These are phyloP conservation scores for Tricholaema leucomelas DNA, from an alignment of 2,113 vertebrate genomes.

Conservation along the genomic window DNA sequence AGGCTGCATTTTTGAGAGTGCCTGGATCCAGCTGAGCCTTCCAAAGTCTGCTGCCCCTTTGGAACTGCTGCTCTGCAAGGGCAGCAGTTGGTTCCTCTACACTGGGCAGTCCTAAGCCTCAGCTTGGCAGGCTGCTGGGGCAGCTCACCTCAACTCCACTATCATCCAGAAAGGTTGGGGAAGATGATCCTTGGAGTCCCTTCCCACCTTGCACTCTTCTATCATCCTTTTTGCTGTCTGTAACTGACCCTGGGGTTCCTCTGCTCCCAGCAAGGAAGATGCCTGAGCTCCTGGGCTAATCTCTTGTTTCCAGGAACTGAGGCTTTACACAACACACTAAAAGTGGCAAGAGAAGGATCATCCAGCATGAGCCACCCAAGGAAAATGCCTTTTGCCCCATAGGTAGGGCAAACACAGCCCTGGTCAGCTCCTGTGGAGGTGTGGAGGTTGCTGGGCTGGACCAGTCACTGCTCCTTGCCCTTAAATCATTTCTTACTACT, in stretches of 20 bases:
- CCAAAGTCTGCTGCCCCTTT: conserved; percentile 6
- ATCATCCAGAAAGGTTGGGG: too few relatives aligned
- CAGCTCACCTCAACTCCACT: too few relatives aligned
- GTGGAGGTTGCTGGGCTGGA: rapidly evolving
- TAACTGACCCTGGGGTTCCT: neutral
- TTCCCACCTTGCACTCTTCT: too few relatives aligned
- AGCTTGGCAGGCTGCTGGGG: too few relatives aligned
- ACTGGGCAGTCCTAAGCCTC: too few relatives aligned
- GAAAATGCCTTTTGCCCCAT: neutral
- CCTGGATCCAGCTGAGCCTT: neutral
- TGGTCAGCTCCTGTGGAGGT: neutral
- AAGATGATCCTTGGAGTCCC: too few relatives aligned
- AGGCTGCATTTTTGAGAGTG: neutral
- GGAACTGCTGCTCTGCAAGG: neutral
- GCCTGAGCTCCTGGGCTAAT: neutral
- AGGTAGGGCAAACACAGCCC: neutral
- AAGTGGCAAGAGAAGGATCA: neutral
- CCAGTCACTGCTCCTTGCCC: neutral
- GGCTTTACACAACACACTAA: neutral
- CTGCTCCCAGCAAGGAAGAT: neutral
- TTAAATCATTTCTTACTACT: neutral
- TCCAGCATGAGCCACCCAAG: neutral
- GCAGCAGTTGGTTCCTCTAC: too few relatives aligned
- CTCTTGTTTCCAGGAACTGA: neutral
- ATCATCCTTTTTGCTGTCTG: neutral